Conservation (phyloP, 1,140 invertebrate species). For the Lepidurus couesii region DNA sequence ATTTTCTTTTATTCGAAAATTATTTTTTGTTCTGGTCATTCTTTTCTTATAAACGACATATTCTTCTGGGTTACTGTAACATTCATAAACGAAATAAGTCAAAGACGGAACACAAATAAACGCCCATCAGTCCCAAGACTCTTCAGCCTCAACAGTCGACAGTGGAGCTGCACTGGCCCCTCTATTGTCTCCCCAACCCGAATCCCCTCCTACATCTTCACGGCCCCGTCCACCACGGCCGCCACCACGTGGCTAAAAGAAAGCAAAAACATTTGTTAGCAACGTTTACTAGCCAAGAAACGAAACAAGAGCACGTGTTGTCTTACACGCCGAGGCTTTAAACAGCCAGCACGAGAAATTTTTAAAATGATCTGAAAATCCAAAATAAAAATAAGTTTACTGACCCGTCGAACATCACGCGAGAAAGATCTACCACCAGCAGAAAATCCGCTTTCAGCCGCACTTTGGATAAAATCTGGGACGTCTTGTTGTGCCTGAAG, state of each 20-base stretch:
- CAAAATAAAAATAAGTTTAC: background rate
- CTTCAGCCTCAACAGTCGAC: slow-evolving; percentile 12
- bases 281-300: background rate
- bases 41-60: background rate
- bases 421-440: background rate
- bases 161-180: background rate
- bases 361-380: too few relatives aligned
- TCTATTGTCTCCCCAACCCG: background rate
- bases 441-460: background rate
- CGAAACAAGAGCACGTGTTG: background rate
- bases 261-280: background rate
- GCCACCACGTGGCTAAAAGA: slow-evolving; percentile 2
- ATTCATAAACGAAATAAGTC: slow-evolving; percentile 16
- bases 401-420: slow-evolving; percentile 6
- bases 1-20: slow-evolving; percentile 1
- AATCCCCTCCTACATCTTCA: background rate
- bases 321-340: too few relatives aligned
- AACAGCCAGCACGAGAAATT: too few relatives aligned
- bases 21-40: background rate
- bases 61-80: slow-evolving; percentile 22
- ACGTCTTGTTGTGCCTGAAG: background rate
- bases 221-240: background rate
- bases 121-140: slow-evolving; percentile 25
- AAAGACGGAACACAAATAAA: background rate
- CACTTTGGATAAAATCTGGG: background rate